Evolutionary conservation across 1,140 invertebrate species (phyloP).

Genomic region (Drosophila kikkawai): DNA sequence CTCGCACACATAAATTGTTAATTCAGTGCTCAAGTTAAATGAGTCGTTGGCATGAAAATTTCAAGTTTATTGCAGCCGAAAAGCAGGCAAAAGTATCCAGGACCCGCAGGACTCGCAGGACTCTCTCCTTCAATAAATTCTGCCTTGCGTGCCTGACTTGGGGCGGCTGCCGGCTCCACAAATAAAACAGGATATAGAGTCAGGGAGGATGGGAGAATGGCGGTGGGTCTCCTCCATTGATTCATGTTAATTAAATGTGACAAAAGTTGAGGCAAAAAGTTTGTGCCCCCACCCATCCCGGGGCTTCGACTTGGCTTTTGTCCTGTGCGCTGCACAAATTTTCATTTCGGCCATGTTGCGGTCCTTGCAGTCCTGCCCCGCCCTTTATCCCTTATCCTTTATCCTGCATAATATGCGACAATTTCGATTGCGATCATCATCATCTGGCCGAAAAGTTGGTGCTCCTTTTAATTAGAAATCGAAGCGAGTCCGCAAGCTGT

Average conservation of each 20-base stretch:
- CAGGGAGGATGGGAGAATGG: conserved; percentile 5
- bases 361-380: conserved; percentile 3
- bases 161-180: neutral
- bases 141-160: conserved; percentile 30
- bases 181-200: conserved; percentile 5
- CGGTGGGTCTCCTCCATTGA: conserved; percentile 43
- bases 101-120: conserved; percentile 1
- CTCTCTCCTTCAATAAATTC: conserved; percentile 51
- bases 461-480: conserved; percentile 79
- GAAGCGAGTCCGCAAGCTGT: conserved; percentile 58
- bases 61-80: conserved; percentile 68
- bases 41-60: conserved; percentile 77
- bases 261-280: conserved; percentile 61
- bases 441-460: conserved; percentile 53
- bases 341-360: conserved; percentile 55
- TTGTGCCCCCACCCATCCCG: conserved; percentile 1
- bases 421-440: conserved; percentile 74
- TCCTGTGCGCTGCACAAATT: conserved; percentile 47
- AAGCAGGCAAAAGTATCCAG: conserved; percentile 21
- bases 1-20: conserved; percentile 64
- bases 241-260: conserved; percentile 82
- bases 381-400: neutral
- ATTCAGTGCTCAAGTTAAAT: conserved; percentile 79
- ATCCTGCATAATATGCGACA: conserved; percentile 48
- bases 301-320: conserved; percentile 6